phyloP scores from a whole-genome alignment of 2,797 vertebrate genomes.

The Vipera ursinii region DNA sequence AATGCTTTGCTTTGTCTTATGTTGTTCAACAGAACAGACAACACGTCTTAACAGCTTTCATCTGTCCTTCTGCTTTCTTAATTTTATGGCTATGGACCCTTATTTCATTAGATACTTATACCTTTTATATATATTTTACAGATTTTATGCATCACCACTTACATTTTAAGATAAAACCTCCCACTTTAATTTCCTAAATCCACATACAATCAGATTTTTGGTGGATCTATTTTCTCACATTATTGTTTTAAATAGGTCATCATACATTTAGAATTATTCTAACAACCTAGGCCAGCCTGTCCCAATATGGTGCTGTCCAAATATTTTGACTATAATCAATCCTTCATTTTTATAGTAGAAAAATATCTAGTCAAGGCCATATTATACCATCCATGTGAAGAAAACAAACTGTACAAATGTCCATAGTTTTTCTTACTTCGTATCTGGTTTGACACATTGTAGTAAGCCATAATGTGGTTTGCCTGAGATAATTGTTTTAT shows the following conservation, averaged over 20 bases:
- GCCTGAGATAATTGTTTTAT: background rate
- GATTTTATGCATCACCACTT: background rate
- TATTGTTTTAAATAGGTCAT: background rate
- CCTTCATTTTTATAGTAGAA: background rate
- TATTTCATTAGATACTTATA: background rate
- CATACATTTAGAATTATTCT: background rate
- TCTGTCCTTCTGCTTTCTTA: constrained; percentile 38
- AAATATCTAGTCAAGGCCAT: background rate
- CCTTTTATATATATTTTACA: background rate
- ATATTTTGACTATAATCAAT: background rate
- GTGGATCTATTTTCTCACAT: background rate
- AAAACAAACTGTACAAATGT: background rate
- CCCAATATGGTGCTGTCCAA: background rate
- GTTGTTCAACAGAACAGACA: constrained; percentile 30
- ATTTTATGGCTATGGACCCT: constrained; percentile 5
- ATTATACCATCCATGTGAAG: background rate
- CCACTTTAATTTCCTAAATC: background rate
- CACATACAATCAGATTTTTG: background rate
- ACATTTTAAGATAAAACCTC: background rate
- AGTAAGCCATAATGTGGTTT: background rate
- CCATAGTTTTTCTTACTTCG: background rate
- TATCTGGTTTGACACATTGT: background rate
- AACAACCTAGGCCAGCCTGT: background rate
- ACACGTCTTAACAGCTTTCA: constrained; percentile 34
- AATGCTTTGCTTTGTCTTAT: constrained; percentile 32